Evolutionary conservation across 1,140 invertebrate genomes (phyloP).

Genomic region (Anoplophora glabripennis): DNA sequence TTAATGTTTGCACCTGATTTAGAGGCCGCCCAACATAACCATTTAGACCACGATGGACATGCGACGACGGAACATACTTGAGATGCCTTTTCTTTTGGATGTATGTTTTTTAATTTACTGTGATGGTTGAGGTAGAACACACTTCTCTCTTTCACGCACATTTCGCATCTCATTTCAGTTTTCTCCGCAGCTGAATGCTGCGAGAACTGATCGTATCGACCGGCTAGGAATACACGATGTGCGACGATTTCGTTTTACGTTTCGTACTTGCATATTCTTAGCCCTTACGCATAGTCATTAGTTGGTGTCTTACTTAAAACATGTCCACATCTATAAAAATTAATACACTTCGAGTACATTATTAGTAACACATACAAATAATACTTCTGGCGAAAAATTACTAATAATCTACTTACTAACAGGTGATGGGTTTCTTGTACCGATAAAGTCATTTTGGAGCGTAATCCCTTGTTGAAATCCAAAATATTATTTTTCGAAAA

Average conservation of each 20-base stretch:
- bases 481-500: too few relatives aligned
- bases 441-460: too few relatives aligned
- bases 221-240: not conserved
- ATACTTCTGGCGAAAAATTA: too few relatives aligned
- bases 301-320: too few relatives aligned
- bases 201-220: not conserved
- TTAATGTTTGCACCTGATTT: not conserved
- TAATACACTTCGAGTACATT: too few relatives aligned
- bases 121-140: not conserved
- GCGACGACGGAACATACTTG: conserved; percentile 3
- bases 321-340: too few relatives aligned
- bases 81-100: not conserved
- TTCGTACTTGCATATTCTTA: not conserved
- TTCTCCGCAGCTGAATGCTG: not conserved
- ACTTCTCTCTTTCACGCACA: not conserved
- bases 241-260: not conserved
- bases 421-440: too few relatives aligned
- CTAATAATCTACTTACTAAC: too few relatives aligned
- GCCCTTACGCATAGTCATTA: too few relatives aligned
- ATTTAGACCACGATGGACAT: conserved; percentile 8
- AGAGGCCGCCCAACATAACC: not conserved
- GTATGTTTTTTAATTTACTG: conserved; percentile 6
- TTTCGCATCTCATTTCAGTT: not conserved
- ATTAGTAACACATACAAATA: too few relatives aligned
- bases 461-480: too few relatives aligned